phyloP scores from a whole-genome alignment of 2,113 vertebrate genomes.

The Oceanites oceanicus region DNA sequence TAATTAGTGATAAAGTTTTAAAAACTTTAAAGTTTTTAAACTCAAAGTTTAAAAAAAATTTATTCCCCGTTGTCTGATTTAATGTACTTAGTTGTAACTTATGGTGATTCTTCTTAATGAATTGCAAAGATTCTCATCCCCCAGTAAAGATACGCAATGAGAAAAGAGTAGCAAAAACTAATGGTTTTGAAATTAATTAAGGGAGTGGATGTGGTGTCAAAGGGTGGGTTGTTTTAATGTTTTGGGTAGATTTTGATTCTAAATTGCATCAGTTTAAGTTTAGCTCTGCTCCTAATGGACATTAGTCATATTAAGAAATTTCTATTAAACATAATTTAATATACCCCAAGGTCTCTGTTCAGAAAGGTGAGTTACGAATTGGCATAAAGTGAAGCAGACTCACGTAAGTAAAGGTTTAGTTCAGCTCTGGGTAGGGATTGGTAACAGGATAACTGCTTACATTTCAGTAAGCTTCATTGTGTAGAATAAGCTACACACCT shows the following conservation, averaged over 20 bases:
- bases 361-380: not conserved
- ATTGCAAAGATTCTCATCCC: not conserved
- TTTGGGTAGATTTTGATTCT: conserved; percentile 12
- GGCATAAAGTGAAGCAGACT: not conserved
- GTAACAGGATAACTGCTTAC: not conserved
- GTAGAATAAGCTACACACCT: not conserved
- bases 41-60: not conserved
- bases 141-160: not conserved
- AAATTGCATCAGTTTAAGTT: conserved; percentile 33
- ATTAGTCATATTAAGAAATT: not conserved
- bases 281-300: not conserved
- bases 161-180: not conserved
- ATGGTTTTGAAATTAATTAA: not conserved
- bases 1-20: not conserved
- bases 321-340: not conserved
- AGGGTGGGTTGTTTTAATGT: not conserved
- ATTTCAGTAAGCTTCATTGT: not conserved
- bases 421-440: not conserved
- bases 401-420: not conserved
- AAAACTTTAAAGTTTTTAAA: too few relatives aligned
- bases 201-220: not conserved
- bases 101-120: not conserved
- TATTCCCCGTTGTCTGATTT: not conserved
- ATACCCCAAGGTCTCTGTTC: not conserved
- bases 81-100: not conserved